Evolutionary conservation across 1,140 invertebrate genomes (phyloP).

Genomic region (Saccostrea glomerata): DNA sequence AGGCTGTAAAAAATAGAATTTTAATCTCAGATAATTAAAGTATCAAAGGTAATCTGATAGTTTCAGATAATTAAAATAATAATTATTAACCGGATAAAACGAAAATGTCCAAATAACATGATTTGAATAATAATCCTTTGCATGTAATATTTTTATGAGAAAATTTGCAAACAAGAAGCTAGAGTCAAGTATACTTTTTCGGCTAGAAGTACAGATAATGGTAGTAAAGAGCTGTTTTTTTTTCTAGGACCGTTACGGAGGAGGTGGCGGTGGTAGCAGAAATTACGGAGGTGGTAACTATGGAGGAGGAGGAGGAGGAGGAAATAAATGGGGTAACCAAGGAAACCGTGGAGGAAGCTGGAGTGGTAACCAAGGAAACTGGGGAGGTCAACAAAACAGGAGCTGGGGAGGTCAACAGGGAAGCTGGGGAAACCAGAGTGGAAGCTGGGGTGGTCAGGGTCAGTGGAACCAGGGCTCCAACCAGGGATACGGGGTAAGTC

Average conservation of each 20-base stretch:
- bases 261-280: slow-evolving; percentile 47
- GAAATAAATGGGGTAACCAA: slow-evolving; percentile 36
- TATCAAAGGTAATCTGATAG: too few species aligned
- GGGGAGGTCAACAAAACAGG: slow-evolving; percentile 46
- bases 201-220: too few species aligned
- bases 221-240: not conserved
- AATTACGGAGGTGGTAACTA: slow-evolving; percentile 32
- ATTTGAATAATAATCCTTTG: too few species aligned
- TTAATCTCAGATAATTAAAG: not conserved
- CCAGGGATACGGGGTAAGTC: slow-evolving; percentile 39
- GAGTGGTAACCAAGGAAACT: slow-evolving; percentile 47
- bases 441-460: slow-evolving; percentile 42
- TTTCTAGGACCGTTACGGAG: slow-evolving; percentile 25
- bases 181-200: too few species aligned
- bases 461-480: slow-evolving; percentile 22
- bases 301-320: slow-evolving; percentile 23
- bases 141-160: too few species aligned
- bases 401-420: slow-evolving; percentile 54
- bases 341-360: slow-evolving; percentile 37
- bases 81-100: too few species aligned
- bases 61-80: too few species aligned
- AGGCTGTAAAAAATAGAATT: not conserved
- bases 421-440: slow-evolving; percentile 55
- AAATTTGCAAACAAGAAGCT: too few species aligned
- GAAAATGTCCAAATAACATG: too few species aligned